Base-by-base conservation (phyloP, 2,888 invertebrate species). In the Hydriomena furcata region DNA sequence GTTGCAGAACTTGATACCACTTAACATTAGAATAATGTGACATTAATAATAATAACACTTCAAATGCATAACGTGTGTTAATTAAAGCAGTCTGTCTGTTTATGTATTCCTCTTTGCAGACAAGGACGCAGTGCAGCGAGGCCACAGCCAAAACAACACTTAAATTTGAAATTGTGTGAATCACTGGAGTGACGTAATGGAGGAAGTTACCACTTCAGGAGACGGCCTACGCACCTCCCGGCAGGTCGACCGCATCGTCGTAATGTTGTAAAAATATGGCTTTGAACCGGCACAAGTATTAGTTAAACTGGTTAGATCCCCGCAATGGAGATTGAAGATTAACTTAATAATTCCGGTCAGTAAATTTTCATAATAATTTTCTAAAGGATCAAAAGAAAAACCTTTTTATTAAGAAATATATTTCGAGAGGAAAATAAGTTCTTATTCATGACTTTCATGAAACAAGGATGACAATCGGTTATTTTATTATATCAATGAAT, bases 151-250 rank as follows among this genome's bases (percentile, higher is more conserved):
- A 69, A 79, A 73, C 68, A 61, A 63, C 70, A 71, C 73, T 63
- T 65, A 67, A 68, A 68, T 71, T 68, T 78, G 66, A 76, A 64
- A 72, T 69, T 70, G 74, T 65, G 73, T 86, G 85, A 87, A 76
- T 88, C 87, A 85, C 75, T 71, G 70, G 60, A 71, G 73, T 89
- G 89, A 87, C 82, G 89, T 79, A 83, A 87, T 74, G 70, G 68
- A 86, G 89, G 89, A 90, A 89, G 84, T 81, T 65, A 71, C 79
- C 82, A 85, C 80, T 87, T 86, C 68, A 68, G 74, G 68, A 73
- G 66, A 54, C 80, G 62, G 63, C 87, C 88, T 79, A 87, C 88
- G 83, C 83, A 66, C 60, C 68, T 69, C 72, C 67, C 65, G 71
- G 69, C 76, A 77, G 77, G 68, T 66, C 67, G 57, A 53, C 65